These are phyloP conservation scores for Hylomyscus alleni DNA, from an alignment of 2,797 vertebrate genomes.

Conservation along the genomic window DNA sequence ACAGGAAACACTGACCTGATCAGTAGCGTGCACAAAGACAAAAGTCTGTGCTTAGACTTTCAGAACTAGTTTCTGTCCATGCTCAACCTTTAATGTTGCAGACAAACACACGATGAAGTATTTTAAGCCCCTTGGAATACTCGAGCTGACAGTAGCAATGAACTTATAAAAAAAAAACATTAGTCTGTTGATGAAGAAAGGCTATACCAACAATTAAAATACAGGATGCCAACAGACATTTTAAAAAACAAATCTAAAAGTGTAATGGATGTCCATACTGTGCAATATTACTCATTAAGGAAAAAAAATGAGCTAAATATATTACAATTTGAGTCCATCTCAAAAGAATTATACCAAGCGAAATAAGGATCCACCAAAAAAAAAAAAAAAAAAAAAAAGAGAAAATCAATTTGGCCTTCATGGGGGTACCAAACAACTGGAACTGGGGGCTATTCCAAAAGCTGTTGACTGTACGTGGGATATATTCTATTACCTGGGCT, in stretches of 20 bases:
- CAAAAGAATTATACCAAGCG: neutral
- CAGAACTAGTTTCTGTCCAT: neutral
- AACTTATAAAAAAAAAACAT: neutral
- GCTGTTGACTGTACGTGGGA: neutral
- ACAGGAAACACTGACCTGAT: neutral
- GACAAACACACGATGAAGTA: neutral
- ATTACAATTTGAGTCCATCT: neutral
- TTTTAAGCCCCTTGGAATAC: neutral
- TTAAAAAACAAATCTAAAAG: conserved; percentile 1
- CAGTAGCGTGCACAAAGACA: rapidly evolving
- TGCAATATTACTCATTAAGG: neutral
- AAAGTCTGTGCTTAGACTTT: neutral
- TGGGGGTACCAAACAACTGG: neutral
- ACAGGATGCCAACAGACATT: neutral
- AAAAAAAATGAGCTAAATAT: neutral
- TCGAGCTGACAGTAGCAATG: neutral
- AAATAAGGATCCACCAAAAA: neutral
- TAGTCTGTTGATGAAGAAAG: neutral
- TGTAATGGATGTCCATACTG: no score
- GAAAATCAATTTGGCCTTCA: neutral
- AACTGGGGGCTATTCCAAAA: neutral
- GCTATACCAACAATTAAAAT: neutral
- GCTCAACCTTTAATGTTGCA: neutral
- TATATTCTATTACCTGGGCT: neutral
- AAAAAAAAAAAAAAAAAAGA: no score